Evolutionary conservation across 2,113 vertebrate species (phyloP).

Genomic region (Apaloderma vittatum): DNA sequence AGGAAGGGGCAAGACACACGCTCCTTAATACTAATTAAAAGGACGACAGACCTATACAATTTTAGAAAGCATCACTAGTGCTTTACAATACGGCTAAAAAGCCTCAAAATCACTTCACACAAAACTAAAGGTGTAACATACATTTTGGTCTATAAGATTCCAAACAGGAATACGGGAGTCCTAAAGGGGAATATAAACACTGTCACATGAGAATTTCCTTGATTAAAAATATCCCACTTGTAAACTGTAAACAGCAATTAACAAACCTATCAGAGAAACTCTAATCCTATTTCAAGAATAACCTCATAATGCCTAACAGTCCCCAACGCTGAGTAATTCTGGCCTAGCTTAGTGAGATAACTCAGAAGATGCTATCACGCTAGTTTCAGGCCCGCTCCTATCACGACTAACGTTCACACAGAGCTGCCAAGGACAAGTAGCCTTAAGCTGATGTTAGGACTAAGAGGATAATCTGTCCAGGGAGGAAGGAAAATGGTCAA

Average conservation of each 20-base stretch:
- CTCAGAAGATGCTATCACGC: background rate
- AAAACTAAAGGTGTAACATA: background rate
- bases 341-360: background rate
- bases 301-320: background rate
- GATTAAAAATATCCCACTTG: background rate
- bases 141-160: background rate
- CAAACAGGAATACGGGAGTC: background rate
- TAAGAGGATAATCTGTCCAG: background rate
- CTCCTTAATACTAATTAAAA: background rate
- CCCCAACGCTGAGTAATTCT: background rate
- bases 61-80: background rate
- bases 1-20: background rate
- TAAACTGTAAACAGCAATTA: background rate
- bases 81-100: background rate
- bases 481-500: background rate
- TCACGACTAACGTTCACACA: accelerated
- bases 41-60: background rate
- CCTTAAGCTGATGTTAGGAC: background rate
- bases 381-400: background rate
- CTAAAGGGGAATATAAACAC: background rate
- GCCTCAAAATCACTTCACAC: background rate
- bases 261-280: background rate
- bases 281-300: background rate
- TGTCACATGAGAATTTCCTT: background rate
- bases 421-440: background rate